Percentiles rank a stretch among this genome's conserved stretches.
These are phyloP conservation scores for Drosophila mercatorum DNA, from an alignment of 2,888 invertebrate species.

Conservation along the genomic window DNA sequence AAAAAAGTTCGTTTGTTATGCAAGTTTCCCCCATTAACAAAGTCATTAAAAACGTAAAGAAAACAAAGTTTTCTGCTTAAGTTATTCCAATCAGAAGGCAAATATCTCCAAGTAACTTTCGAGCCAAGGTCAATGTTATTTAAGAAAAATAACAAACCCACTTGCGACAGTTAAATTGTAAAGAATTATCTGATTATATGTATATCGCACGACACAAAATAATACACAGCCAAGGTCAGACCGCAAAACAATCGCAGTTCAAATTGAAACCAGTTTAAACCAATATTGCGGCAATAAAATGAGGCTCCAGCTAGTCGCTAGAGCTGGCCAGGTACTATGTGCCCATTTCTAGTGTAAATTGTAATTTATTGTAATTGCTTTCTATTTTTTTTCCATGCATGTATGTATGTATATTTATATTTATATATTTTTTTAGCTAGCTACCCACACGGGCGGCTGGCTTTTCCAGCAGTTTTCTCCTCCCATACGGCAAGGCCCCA, in stretches of 20 bases:
- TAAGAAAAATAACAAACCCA: slow-evolving; percentile 52
- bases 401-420: neutral
- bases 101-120: slow-evolving; percentile 16
- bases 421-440: slow-evolving; percentile 4
- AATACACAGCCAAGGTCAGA: slow-evolving; percentile 48
- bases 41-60: neutral
- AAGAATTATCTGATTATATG: slow-evolving; percentile 21
- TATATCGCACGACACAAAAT: slow-evolving; percentile 17
- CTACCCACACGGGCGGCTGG: slow-evolving; percentile 1
- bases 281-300: slow-evolving; percentile 22
- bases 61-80: neutral
- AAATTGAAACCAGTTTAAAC: slow-evolving; percentile 63
- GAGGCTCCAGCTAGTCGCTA: slow-evolving; percentile 20
- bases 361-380: slow-evolving; percentile 27
- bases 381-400: neutral
- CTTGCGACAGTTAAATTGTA: slow-evolving; percentile 40
- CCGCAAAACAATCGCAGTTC: slow-evolving; percentile 25
- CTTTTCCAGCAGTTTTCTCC: slow-evolving; percentile 18
- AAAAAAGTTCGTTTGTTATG: slow-evolving; percentile 9
- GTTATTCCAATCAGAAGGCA: neutral
- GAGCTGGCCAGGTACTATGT: slow-evolving; percentile 34
- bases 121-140: slow-evolving; percentile 61
- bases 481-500: slow-evolving; percentile 29
- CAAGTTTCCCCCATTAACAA: slow-evolving; percentile 7
- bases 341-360: slow-evolving; percentile 35